Conservation (phyloP, 2,797 vertebrate genomes). For the Hypotaenidia philippensis region DNA sequence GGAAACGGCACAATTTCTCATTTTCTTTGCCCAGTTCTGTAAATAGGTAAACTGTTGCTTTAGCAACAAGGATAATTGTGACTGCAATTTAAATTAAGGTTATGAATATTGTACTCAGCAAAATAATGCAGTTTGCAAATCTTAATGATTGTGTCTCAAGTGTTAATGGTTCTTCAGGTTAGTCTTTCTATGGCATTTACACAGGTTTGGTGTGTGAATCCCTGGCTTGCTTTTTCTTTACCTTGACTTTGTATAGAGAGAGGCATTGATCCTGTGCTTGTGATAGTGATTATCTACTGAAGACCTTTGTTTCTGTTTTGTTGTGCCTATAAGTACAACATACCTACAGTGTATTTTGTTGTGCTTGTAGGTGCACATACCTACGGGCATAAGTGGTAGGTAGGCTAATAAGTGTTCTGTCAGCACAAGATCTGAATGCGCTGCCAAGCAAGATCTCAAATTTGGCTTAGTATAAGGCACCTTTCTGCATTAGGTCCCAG, state of each 20-base stretch:
- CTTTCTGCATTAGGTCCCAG: background rate
- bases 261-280: accelerated
- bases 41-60: slow-evolving; percentile 36
- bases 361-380: background rate
- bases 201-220: background rate
- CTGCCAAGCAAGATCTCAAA: background rate
- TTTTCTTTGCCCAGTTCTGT: background rate
- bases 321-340: background rate
- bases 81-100: slow-evolving; percentile 31
- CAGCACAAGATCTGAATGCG: background rate
- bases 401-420: background rate
- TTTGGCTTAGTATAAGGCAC: background rate
- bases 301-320: background rate
- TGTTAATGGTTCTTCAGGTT: background rate
- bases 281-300: background rate
- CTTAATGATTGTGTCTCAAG: background rate
- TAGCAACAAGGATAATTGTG: slow-evolving; percentile 52
- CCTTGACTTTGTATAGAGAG: background rate
- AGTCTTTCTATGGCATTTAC: background rate
- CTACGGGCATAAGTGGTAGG: background rate
- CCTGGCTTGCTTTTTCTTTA: background rate
- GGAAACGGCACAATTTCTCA: background rate
- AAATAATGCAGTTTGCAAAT: slow-evolving; percentile 5
- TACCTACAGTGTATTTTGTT: background rate
- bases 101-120: background rate